Base-by-base conservation (phyloP, 2,797 vertebrate genomes). In the Buphagus erythrorhynchus region DNA sequence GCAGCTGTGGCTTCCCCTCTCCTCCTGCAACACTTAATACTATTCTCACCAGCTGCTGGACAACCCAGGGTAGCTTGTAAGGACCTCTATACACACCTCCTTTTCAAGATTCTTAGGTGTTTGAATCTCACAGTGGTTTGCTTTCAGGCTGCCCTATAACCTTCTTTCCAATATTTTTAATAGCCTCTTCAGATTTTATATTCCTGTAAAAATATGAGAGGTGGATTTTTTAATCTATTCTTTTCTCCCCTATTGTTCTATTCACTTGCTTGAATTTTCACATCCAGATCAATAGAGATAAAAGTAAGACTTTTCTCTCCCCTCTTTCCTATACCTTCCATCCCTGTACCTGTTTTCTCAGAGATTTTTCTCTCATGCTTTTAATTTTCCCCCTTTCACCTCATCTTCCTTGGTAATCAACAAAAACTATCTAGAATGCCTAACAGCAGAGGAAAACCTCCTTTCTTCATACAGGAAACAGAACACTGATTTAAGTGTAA, bases 1-100 rank as follows among this genome's bases (percentile, higher is more conserved):
- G 52, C 88, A 94, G 84, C 92, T 94, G 93, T 67, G 54, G 18
- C 67, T 91, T 90, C 76, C 68, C 42, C 26, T 51, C 54, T 85
- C 57, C 73, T 66, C 76, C 66, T 16, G 24, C 29, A 31, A 55
- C n/a, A 59, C 22, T 92, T 91, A 95, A 94, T 82, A n/a, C 83
- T 69, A 6, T 69, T 85, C 48, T 85, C 22, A 7, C 76, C 69
- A 63, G 57, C 38, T 35, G n/a, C 84, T 33, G 31, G 42, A 72
- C 68, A 80, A 16, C 9, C 18, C 61, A 25, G 6, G 7, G 16
- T 3, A 38, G 40, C 61, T 68, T 58, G 13, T 24, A 57, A 74
- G 85, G 29, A 45, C 51, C 21, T 42, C 33, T 10, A 5, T 4
- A 28, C 3, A 71, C 8, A 74, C 8, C 26, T 28, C 28, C 11